Evolutionary conservation across 2,113 vertebrate genomes (phyloP), one percentile per base, ranked within the genome.

Genomic region (Heliornis fulica): DNA sequence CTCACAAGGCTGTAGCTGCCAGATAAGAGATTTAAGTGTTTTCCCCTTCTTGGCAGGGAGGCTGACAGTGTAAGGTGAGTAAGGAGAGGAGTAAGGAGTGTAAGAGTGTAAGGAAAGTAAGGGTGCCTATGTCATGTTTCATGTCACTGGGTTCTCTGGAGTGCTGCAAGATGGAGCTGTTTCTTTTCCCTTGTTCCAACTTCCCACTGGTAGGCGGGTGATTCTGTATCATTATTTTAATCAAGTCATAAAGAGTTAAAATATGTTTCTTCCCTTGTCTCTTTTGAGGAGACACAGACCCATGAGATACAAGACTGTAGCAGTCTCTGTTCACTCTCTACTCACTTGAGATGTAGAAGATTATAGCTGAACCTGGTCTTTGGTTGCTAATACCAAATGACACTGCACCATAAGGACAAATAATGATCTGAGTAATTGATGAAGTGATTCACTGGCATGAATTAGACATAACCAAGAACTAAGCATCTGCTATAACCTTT

Each of bases 401-500:
- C 2, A 10, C 23, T 91, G 13, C 34, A 93, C 22, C 0, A 2
- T 61, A 84, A 72, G n/a, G 40, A 93, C 43, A 78, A 96, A 81
- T 86, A 78, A 78, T 66, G 22, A 89, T 83, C 50, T 81, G n/a
- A 89, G 60, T 84, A 92, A 83, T 16, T 74, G 87, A 65, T 78
- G 38, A 87, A 89, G 28, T 78, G 64, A 93, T 84, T 93, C 60
- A 87, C 56, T 93, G 69, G 26, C 64, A 84, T 80, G 63, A 86
- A 74, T 92, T 83, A 65, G 53, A 77, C 10, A 13, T 66, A 89
- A 53, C 36, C 50, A 65, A 96, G 91, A 51, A 66, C 41, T 56
- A 25, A 94, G 87, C 92, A 93, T 91, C 77, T 91, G 72, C 77
- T 94, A 5, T 84, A 95, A 74, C 65, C 46, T 75, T 95, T 84